phyloP scores from a whole-genome alignment of 2,797 vertebrate genomes.

The Bryconaethiops microstoma region DNA sequence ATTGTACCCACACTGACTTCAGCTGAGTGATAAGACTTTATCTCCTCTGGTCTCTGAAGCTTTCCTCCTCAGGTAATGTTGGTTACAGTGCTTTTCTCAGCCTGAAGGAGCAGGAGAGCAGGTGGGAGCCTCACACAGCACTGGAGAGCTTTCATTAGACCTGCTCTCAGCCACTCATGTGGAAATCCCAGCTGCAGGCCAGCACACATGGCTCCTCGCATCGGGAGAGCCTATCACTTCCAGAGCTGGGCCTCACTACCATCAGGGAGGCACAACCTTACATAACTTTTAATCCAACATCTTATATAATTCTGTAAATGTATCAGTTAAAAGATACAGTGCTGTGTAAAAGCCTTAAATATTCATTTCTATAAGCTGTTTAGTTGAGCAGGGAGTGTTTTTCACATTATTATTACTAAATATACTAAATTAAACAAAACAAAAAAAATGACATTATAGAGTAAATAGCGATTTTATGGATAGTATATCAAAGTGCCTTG shows the following conservation, averaged over 20 bases:
- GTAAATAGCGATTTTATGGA: too few relatives aligned
- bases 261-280: neutral
- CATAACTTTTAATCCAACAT: neutral
- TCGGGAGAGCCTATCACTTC: neutral
- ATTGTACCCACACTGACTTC: neutral
- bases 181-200: neutral
- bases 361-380: too few relatives aligned
- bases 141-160: neutral
- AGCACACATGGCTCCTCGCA: neutral
- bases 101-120: neutral
- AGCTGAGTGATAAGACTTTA: neutral
- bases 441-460: too few relatives aligned
- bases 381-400: too few relatives aligned
- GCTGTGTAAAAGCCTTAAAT: too few relatives aligned
- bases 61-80: neutral
- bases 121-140: neutral
- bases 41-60: neutral
- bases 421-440: too few relatives aligned
- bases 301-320: neutral
- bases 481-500: too few relatives aligned
- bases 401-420: too few relatives aligned
- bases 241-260: neutral
- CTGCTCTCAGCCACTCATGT: slow-evolving; percentile 4
- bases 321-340: too few relatives aligned
- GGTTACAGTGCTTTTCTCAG: slow-evolving; percentile 2